Evolutionary conservation across 92 coral and sea anemone genomes (phyloP), one percentile per base, ranked within the genome.

Genomic region (Pocillopora meandrina): DNA sequence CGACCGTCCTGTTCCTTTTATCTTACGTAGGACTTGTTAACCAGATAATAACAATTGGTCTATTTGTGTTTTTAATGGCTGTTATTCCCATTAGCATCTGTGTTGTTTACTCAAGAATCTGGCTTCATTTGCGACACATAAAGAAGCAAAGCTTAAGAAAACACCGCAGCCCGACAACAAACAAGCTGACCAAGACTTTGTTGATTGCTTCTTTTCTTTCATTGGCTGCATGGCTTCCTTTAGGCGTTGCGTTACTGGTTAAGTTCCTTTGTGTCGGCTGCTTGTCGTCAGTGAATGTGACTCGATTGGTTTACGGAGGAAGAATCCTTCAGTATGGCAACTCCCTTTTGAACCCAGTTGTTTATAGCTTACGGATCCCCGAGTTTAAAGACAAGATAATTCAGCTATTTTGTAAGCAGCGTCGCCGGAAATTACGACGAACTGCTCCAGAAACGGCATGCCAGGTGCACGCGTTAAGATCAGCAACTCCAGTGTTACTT

Each of bases 181-280:
- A 21, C 18, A 58, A 75, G 5, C 65, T 75, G 12, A 58, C 78
- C 64, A 75, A 75, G 20, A 57, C 78, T 14, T 75, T 75, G 78
- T 56, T 75, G 15, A 13, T 75, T 75, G 78, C 65, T 36, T 56
- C 65, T 21, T 5, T 75, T 23, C 47, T 56, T 15, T 75, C 79
- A 21, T 36, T 26, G 61, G 23, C 33, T 14, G 18, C 65, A 23
- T 75, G 66, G 65, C 79, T 75, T 56, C 79, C 79, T 4, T 2
- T 56, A 0, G 11, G 20, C 42, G 61, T 20, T 49, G 33, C 65
- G 16, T 20, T 52, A 10, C 9, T 74, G 61, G 36, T 12, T 67
- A 13, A 42, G 12, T 8, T 10, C 16, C 11, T 26, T 10, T 67
- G 71, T 3, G 9, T 26, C 47, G 26, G 35, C 19, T 68, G 72